Percentiles rank a stretch among this genome's conserved stretches.
Conservation (phyloP, 2,113 vertebrate genomes). For the Oreochromis tanganicae region DNA sequence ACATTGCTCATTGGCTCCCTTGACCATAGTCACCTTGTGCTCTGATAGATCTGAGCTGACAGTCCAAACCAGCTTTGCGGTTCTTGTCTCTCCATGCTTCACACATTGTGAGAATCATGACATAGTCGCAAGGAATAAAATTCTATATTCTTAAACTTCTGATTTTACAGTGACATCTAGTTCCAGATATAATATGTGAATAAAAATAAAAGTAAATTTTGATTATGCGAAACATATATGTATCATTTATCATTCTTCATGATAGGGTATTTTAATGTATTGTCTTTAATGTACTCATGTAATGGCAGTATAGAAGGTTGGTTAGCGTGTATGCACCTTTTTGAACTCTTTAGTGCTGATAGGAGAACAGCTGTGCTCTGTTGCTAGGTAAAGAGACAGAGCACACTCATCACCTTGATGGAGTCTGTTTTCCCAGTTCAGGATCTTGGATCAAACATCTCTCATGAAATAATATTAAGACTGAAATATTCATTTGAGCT, state of each 20-base stretch:
- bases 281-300: neutral
- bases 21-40: slow-evolving; percentile 33
- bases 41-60: slow-evolving; percentile 40
- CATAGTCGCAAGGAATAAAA: neutral
- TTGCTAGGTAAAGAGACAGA: slow-evolving; percentile 54
- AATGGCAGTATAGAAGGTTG: neutral
- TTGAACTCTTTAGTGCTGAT: slow-evolving; percentile 6
- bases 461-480: neutral
- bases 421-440: neutral
- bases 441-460: neutral
- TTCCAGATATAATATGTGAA: neutral
- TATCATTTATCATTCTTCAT: neutral
- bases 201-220: neutral
- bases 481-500: neutral
- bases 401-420: neutral
- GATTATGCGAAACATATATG: neutral
- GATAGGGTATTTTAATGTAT: neutral
- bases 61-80: neutral
- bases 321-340: neutral
- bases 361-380: slow-evolving; percentile 34
- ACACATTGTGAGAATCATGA: neutral
- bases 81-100: neutral
- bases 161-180: neutral
- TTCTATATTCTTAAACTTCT: neutral
- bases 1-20: neutral